Conservation (phyloP, 2,113 vertebrate species). For the Paedocypris sp. region DNA sequence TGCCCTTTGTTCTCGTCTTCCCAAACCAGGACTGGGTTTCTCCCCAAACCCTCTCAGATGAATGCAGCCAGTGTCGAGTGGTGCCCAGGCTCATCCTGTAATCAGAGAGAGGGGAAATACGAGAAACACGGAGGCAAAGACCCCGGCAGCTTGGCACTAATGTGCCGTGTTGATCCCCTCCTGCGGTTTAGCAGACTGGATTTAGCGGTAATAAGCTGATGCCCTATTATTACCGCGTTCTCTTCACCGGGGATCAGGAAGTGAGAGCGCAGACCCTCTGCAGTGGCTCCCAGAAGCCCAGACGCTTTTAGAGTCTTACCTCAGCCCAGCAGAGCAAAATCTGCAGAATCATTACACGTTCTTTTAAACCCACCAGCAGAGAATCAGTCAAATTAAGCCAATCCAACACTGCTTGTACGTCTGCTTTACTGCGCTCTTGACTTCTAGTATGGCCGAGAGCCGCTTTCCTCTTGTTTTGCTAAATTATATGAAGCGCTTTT, state of each 20-base stretch:
- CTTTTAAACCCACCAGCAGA: not conserved
- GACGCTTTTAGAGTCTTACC: conserved; percentile 13
- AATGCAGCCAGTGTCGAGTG: conserved; percentile 3
- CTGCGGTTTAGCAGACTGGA: conserved; percentile 49
- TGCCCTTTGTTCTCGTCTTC: conserved; percentile 39
- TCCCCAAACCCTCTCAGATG: conserved; percentile 21
- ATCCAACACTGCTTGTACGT: not conserved
- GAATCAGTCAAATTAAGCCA: not conserved
- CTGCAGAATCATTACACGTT: not conserved
- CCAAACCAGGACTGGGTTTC: conserved; percentile 46
- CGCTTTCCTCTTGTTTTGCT: too few species aligned
- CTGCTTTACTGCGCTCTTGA: too few species aligned
- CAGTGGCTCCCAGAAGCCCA: not conserved
- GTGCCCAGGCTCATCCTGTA: conserved; percentile 38
- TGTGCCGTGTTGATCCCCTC: conserved; percentile 15
- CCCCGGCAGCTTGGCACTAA: conserved; percentile 28
- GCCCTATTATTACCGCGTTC: conserved; percentile 48
- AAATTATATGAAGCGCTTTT: too few species aligned
- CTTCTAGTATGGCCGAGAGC: too few species aligned
- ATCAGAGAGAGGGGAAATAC: conserved; percentile 31
- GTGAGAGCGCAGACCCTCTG: conserved; percentile 2
- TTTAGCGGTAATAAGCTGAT: conserved; percentile 45
- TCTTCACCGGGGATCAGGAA: conserved; percentile 39
- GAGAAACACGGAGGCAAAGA: conserved; percentile 22
- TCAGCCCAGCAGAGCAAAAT: conserved; percentile 4